A percentile compares a stretch with the other conserved stretches of the same genome.
Conservation (phyloP, 2,797 vertebrate genomes). For the Novumbra hubbsi region DNA sequence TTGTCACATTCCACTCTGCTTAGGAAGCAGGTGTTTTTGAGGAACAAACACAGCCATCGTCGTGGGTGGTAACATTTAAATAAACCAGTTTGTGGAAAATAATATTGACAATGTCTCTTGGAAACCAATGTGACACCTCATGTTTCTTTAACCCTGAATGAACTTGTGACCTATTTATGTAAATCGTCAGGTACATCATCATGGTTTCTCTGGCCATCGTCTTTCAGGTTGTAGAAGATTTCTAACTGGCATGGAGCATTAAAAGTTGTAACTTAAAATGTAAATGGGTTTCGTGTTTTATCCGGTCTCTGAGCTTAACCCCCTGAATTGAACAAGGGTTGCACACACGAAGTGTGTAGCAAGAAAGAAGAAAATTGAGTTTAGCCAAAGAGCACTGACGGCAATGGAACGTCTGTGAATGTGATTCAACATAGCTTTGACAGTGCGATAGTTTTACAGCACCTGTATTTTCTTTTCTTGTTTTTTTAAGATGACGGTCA, state of each 20-base stretch:
- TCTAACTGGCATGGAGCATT: background rate
- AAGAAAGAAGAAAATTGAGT: slow-evolving; percentile 33
- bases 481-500: slow-evolving; percentile 55
- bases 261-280: background rate
- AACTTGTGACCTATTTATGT: too few species aligned
- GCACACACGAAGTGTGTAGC: background rate
- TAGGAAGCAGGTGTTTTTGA: too few species aligned
- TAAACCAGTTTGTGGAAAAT: too few species aligned
- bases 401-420: slow-evolving; percentile 50
- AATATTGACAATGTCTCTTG: too few species aligned
- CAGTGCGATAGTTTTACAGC: slow-evolving; percentile 49
- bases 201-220: too few species aligned
- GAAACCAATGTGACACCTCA: too few species aligned
- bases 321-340: background rate
- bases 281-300: background rate
- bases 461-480: slow-evolving; percentile 37
- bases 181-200: too few species aligned
- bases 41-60: too few species aligned
- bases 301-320: background rate
- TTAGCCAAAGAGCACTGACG: slow-evolving; percentile 38
- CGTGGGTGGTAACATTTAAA: too few species aligned
- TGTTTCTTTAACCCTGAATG: too few species aligned
- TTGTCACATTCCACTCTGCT: too few species aligned
- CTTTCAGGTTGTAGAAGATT: too few species aligned
- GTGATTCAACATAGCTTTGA: slow-evolving; percentile 50